A percentile compares a stretch with the other conserved stretches of the same genome.
Evolutionary conservation across 2,113 vertebrate genomes (phyloP).

Genomic region (Recurvirostra avosetta): DNA sequence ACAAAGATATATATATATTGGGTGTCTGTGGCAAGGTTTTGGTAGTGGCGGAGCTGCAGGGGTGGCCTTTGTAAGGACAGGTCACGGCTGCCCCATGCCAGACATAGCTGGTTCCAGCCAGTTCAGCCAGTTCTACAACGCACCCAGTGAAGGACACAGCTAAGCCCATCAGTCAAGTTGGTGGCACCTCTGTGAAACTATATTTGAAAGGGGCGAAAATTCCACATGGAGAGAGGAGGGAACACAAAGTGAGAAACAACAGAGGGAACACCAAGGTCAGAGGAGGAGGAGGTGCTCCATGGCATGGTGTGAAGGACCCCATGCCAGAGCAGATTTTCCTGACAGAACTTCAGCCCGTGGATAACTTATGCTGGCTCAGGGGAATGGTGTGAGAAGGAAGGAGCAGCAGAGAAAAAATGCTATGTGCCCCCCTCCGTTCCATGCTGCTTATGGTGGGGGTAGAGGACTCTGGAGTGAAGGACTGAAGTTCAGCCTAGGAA

Average conservation of each 20-base stretch:
- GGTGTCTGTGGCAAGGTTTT: background rate
- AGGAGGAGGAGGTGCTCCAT: background rate
- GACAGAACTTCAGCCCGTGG: background rate
- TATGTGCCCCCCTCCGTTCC: fast-evolving
- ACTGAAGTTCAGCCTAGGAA: background rate
- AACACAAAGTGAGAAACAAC: background rate
- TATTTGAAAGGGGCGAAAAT: background rate
- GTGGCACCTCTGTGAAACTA: background rate
- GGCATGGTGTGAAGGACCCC: background rate
- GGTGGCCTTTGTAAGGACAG: background rate
- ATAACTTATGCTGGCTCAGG: background rate
- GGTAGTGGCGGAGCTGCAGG: background rate
- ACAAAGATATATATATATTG: background rate
- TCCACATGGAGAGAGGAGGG: background rate
- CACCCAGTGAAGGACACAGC: background rate
- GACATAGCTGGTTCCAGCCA: background rate
- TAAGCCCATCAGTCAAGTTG: background rate
- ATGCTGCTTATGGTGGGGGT: background rate
- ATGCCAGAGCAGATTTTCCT: background rate
- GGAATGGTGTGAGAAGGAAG: background rate
- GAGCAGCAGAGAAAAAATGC: background rate
- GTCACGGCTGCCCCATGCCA: fast-evolving
- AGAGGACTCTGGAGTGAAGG: background rate
- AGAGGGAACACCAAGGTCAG: background rate
- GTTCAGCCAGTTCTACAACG: background rate